phyloP scores from a whole-genome alignment of 1,140 invertebrate species.

The Lerema accius region DNA sequence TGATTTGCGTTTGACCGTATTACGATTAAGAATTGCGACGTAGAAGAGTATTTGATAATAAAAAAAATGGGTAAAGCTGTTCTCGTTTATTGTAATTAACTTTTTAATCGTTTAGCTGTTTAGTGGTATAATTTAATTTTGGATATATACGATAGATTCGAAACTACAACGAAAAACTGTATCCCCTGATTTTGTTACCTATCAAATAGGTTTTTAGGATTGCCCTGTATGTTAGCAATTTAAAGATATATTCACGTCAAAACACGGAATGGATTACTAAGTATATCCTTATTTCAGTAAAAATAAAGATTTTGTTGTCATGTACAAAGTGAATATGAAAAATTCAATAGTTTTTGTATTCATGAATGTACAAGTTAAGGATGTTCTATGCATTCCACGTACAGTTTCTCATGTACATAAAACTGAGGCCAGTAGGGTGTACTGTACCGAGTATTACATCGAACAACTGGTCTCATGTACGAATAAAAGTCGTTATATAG shows the following conservation, averaged over 20 bases:
- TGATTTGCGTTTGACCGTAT: background rate
- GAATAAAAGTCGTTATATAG: background rate
- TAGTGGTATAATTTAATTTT: too few species aligned
- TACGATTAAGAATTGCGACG: background rate
- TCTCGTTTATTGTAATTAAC: too few species aligned
- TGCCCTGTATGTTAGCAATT: too few species aligned
- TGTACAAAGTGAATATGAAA: background rate
- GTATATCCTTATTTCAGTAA: background rate
- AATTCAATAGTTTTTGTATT: background rate
- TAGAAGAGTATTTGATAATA: background rate
- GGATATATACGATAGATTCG: too few species aligned
- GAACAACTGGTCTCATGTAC: background rate
- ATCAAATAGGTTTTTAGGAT: too few species aligned
- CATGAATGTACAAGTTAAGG: background rate
- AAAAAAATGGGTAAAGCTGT: too few species aligned
- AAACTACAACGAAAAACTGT: too few species aligned
- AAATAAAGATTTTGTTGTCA: background rate
- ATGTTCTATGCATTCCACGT: background rate
- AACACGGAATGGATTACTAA: background rate
- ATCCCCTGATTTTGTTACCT: too few species aligned
- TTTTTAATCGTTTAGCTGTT: too few species aligned
- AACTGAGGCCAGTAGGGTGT: background rate
- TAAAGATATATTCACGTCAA: too few species aligned
- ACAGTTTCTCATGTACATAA: background rate
- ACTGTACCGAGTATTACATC: background rate